Base-by-base conservation (phyloP, 2,113 vertebrate genomes). In the Brachypteracias leptosomus region DNA sequence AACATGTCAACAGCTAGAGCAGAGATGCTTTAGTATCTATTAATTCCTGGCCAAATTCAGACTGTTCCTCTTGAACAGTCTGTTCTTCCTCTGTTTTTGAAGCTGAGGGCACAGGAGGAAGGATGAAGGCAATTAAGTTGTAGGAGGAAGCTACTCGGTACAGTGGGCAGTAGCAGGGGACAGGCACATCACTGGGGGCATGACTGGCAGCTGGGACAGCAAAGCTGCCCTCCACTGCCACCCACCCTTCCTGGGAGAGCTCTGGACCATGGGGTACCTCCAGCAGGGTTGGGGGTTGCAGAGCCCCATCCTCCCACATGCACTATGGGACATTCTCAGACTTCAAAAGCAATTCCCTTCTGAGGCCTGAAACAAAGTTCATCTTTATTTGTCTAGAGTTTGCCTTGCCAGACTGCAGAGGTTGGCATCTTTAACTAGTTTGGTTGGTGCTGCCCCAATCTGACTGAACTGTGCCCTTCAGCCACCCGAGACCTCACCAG, bases 81-180 rank as follows among this genome's bases (percentile, higher is more conserved):
- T 57, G 15, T 33, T 13, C 46, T 31, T 76, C n/a, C 36, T 49
- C 71, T 70, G 9, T 4, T 85, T 49, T 36, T 29, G 81, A 72
- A 46, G 67, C 66, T 76, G 62, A 54, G n/a, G 36, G 42, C 68
- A 44, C 63, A 52, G 67, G 49, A 84, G 16, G 35, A 78, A 74
- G 54, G 2, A 78, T 17, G 33, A 81, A 86, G 36, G 21, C 49
- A 67, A 35, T 24, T 19, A 31, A 44, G 5, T 35, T 49, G 59
- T 20, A 91, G 42, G 80, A 13, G 38, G 70, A 66, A n/a, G 36
- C 36, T 25, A 0, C 49, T 40, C 0, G 0, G 12, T 25, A 40
- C 36, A 73, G 66, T 0, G 1, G 46, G 68, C 47, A 65, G 31
- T 4, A 18, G 54, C 22, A 70, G 40, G 40, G 33, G 38, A 29